A percentile compares a stretch with the other conserved stretches of the same genome.
Evolutionary conservation across 2,113 vertebrate species (phyloP).

Genomic region (Pterocles gutturalis): DNA sequence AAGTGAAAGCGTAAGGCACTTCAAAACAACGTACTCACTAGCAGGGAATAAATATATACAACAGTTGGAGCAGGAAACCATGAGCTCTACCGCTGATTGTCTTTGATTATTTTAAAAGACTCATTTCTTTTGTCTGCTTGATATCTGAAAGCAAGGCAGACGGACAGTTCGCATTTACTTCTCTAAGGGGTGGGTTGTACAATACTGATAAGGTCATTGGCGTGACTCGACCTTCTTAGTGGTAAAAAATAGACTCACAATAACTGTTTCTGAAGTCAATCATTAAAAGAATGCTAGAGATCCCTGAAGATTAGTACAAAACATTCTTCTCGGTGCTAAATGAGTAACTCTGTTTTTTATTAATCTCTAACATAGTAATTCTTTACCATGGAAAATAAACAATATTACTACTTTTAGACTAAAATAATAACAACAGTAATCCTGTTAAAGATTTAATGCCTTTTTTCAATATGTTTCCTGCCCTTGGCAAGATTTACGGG

Average conservation of each 20-base stretch:
- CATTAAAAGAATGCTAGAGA: background rate
- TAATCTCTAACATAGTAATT: background rate
- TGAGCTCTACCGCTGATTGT: background rate
- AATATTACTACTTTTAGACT: background rate
- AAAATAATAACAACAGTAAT: conserved; percentile 12
- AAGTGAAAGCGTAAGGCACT: background rate
- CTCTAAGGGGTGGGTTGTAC: background rate
- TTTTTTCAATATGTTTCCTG: background rate
- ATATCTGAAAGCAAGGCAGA: background rate
- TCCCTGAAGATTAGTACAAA: background rate
- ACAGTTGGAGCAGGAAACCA: background rate
- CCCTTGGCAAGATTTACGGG: background rate
- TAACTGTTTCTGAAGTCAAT: background rate
- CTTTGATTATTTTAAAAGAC: background rate
- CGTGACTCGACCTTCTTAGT: background rate
- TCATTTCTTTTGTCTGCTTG: background rate
- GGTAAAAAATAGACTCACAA: background rate
- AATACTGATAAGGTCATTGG: background rate
- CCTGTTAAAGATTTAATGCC: background rate
- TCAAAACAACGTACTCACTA: background rate
- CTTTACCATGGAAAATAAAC: background rate
- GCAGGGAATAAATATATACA: background rate
- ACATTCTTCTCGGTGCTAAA: background rate
- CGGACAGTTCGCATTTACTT: background rate
- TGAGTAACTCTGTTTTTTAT: background rate